A percentile compares a stretch with the other conserved stretches of the same genome.
Evolutionary conservation across 2,797 vertebrate species (phyloP).

Genomic region (Hippocampus kuda): DNA sequence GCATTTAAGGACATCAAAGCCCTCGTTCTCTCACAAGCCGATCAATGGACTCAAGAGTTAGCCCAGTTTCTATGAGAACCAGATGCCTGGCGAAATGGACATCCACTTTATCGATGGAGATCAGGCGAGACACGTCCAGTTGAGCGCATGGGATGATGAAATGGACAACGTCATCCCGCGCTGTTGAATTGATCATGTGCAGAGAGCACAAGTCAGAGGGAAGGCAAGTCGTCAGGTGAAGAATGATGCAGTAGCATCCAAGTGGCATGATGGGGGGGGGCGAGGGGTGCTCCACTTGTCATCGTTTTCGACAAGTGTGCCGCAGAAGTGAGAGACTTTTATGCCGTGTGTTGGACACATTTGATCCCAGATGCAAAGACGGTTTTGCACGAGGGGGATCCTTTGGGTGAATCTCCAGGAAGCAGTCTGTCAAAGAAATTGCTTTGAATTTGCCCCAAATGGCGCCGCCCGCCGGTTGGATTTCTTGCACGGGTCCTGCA

Average conservation of each 20-base stretch:
- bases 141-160: neutral
- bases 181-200: neutral
- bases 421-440: too few species aligned
- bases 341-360: too few species aligned
- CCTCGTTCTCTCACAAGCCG: neutral
- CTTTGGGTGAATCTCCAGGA: too few species aligned
- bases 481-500: too few species aligned
- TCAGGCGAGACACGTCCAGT: neutral
- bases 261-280: too few species aligned
- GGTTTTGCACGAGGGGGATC: too few species aligned
- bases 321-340: too few species aligned
- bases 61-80: neutral
- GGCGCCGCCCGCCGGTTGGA: too few species aligned
- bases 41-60: neutral
- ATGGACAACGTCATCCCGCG: neutral
- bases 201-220: neutral
- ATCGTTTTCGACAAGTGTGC: too few species aligned
- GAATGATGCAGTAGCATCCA: neutral
- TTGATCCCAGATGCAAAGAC: too few species aligned
- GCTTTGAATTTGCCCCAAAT: too few species aligned
- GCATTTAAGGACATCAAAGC: neutral
- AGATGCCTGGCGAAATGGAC: conserved; percentile 3
- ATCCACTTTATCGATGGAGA: neutral
- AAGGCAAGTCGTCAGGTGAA: neutral
- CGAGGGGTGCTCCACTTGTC: too few species aligned